These are phyloP conservation scores for Drosophila bunnanda DNA, from an alignment of 2,888 invertebrate genomes.

Conservation along the genomic window DNA sequence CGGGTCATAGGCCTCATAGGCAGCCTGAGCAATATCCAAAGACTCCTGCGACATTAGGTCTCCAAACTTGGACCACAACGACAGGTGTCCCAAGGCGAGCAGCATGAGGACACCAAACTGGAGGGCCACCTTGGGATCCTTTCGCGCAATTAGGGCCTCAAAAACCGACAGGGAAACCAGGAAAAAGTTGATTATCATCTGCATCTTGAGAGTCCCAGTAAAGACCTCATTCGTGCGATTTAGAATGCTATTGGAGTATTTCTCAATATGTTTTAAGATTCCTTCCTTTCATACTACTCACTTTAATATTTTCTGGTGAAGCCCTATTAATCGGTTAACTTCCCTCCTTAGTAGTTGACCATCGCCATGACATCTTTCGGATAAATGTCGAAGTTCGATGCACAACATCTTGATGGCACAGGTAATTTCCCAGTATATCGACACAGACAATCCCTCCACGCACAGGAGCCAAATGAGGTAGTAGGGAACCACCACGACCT, in stretches of 20 bases:
- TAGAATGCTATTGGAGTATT: conserved; percentile 1
- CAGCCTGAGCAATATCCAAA: conserved; percentile 8
- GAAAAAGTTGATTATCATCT: conserved; percentile 10
- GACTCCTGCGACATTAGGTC: conserved; percentile 12
- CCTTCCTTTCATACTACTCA: background rate
- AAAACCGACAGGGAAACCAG: conserved; percentile 29
- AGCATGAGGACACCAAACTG: conserved; percentile 19
- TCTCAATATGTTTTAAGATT: background rate
- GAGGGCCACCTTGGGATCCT: conserved; percentile 19
- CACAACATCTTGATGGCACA: conserved; percentile 12
- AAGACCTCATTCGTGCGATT: conserved; percentile 20
- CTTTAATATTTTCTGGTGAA: conserved; percentile 14
- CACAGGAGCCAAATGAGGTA: background rate
- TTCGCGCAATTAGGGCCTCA: conserved; percentile 12
- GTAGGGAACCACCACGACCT: background rate
- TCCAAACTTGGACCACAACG: conserved; percentile 14
- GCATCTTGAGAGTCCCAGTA: conserved; percentile 17
- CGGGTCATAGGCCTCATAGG: conserved; percentile 24
- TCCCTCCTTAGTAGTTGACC: background rate
- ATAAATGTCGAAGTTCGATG: background rate
- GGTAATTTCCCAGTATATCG: background rate
- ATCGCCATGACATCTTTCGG: background rate
- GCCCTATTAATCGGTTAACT: background rate
- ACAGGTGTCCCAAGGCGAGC: conserved; percentile 16
- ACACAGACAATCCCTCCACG: conserved; percentile 5